phyloP scores from a whole-genome alignment of 1,140 invertebrate genomes.

The Heliothis virescens region DNA sequence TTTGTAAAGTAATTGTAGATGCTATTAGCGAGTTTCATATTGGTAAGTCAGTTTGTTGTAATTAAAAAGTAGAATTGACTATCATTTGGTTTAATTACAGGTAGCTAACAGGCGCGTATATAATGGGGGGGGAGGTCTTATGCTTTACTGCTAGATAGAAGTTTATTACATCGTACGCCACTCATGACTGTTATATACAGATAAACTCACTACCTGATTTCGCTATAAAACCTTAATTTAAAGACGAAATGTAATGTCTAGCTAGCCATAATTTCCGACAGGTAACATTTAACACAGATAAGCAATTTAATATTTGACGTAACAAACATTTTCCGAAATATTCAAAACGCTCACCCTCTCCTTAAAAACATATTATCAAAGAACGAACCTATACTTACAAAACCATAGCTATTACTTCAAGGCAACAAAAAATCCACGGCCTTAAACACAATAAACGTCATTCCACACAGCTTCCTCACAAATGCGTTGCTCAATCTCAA shows the following conservation, averaged over 20 bases:
- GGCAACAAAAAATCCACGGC: neutral
- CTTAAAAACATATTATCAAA: neutral
- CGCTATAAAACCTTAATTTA: no score
- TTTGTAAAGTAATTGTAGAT: conserved; percentile 20
- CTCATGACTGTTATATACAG: no score
- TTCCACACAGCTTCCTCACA: conserved; percentile 5
- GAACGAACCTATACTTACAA: neutral
- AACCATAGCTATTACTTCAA: neutral
- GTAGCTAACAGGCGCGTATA: neutral
- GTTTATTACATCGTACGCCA: no score
- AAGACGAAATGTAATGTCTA: no score
- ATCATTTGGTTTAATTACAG: neutral
- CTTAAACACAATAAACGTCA: neutral
- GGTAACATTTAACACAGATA: no score
- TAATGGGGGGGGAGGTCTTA: no score
- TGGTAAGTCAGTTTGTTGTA: neutral
- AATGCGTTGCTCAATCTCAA: conserved; percentile 2
- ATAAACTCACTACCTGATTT: no score
- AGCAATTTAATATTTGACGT: no score
- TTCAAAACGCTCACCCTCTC: neutral
- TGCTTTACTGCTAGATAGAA: no score
- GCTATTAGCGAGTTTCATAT: neutral
- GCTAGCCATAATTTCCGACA: no score
- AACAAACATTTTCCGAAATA: no score
- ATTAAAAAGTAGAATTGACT: neutral